A percentile compares a stretch with the other conserved stretches of the same genome.
Evolutionary conservation across 2,113 vertebrate genomes (phyloP).

Genomic region (Ictidomys tridecemlineatus): DNA sequence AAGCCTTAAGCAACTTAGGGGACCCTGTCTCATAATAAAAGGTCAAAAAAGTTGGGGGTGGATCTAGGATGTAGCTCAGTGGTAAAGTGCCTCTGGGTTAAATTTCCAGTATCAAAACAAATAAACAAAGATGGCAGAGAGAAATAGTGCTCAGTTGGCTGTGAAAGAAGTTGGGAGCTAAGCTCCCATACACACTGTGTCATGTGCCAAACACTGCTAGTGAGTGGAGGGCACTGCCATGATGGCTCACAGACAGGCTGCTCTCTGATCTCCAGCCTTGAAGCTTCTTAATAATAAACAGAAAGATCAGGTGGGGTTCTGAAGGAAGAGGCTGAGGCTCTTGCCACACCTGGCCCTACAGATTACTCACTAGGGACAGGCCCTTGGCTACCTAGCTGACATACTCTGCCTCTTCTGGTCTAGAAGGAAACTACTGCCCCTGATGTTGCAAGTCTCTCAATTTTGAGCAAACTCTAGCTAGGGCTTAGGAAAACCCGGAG

Average conservation of each 20-base stretch:
- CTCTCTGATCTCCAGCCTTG: neutral
- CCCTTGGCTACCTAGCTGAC: neutral
- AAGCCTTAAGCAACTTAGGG: too few species aligned
- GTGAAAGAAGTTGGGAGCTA: neutral
- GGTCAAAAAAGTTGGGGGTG: too few species aligned
- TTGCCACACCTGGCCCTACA: rapidly evolving
- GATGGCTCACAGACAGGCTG: neutral
- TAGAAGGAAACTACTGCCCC: neutral
- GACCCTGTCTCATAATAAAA: too few species aligned
- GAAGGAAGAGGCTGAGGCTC: neutral
- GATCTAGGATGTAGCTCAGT: too few species aligned
- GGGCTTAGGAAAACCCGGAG: neutral
- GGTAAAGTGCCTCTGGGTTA: too few species aligned
- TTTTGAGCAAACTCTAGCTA: neutral
- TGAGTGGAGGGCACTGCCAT: neutral
- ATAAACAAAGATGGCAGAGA: neutral
- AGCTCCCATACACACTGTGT: neutral
- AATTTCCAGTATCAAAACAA: too few species aligned
- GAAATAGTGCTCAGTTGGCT: neutral
- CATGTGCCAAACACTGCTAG: rapidly evolving
- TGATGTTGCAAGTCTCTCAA: neutral
- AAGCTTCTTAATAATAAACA: neutral
- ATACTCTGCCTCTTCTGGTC: neutral
- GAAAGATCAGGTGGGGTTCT: rapidly evolving
- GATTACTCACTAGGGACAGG: neutral